Evolutionary conservation across 2,888 invertebrate species (phyloP).

Genomic region (Caenorhabditis imperialis): DNA sequence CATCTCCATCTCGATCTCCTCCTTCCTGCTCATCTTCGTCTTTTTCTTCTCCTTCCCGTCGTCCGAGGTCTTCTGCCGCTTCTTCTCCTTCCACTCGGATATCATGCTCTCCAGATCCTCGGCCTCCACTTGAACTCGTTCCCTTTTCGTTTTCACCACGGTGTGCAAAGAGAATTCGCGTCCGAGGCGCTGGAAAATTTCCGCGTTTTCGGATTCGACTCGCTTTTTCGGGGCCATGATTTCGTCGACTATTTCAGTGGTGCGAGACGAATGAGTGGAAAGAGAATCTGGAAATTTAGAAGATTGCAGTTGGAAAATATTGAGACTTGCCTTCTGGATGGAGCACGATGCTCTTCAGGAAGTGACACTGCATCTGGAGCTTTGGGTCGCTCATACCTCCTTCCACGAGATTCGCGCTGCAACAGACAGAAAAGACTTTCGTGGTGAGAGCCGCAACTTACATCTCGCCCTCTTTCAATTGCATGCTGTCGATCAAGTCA

Average conservation of each 20-base stretch:
- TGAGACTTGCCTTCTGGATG: conserved; percentile 18
- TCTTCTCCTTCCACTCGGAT: conserved; percentile 24
- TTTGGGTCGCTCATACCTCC: conserved; percentile 50
- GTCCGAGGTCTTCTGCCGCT: conserved; percentile 11
- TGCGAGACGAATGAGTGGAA: conserved; percentile 5
- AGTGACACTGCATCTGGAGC: conserved; percentile 53
- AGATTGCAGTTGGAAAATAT: neutral
- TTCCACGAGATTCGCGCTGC: conserved; percentile 23
- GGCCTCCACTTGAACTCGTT: conserved; percentile 27
- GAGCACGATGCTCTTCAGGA: conserved; percentile 35
- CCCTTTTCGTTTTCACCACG: conserved; percentile 34
- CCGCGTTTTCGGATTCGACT: conserved; percentile 9
- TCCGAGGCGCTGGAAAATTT: conserved; percentile 23
- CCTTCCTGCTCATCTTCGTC: conserved; percentile 17
- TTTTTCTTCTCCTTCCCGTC: conserved; percentile 10
- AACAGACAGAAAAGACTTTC: no score
- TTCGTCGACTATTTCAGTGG: conserved; percentile 9
- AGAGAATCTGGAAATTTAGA: conserved; percentile 13
- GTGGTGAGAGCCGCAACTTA: conserved; percentile 26
- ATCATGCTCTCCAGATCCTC: conserved; percentile 37
- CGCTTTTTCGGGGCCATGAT: conserved; percentile 27
- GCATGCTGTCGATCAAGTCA: conserved; percentile 58
- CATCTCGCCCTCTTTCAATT: conserved; percentile 30
- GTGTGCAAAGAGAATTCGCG: conserved; percentile 43
- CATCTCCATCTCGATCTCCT: conserved; percentile 15